Percentiles rank a stretch among this genome's conserved stretches.
These are phyloP conservation scores for Halesus radiatus DNA, from an alignment of 1,140 invertebrate species.

Conservation along the genomic window DNA sequence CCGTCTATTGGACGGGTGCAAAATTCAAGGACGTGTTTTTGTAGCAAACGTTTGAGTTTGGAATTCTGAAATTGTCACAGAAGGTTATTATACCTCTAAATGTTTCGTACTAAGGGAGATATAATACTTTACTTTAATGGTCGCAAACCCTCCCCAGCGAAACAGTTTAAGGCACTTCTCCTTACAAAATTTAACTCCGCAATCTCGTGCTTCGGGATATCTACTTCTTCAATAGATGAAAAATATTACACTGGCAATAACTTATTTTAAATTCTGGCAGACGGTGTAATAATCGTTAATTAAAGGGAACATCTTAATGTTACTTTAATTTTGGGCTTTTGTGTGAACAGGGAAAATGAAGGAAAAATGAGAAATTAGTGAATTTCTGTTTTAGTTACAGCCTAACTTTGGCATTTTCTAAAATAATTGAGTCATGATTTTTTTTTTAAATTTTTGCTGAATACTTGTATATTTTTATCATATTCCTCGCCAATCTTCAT, in stretches of 20 bases:
- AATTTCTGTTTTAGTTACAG: background rate
- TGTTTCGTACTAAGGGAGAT: conserved; percentile 34
- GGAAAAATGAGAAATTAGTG: conserved; percentile 8
- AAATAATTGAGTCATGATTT: no score
- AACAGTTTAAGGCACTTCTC: conserved; percentile 28
- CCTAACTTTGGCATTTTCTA: no score
- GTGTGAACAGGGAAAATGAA: background rate
- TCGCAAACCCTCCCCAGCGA: conserved; percentile 23
- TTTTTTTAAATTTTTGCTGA: no score
- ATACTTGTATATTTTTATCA: no score
- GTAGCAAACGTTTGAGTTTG: conserved; percentile 27
- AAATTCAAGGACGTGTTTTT: conserved; percentile 21
- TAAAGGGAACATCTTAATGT: conserved; percentile 31
- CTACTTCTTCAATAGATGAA: conserved; percentile 26
- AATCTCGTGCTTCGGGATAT: conserved; percentile 32
- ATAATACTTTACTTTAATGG: conserved; percentile 38
- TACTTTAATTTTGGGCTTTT: conserved; percentile 22
- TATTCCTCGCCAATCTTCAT: no score
- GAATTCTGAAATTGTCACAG: conserved; percentile 33
- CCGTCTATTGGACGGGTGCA: background rate
- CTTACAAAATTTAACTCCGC: conserved; percentile 37
- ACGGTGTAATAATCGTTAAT: conserved; percentile 36
- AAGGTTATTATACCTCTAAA: conserved; percentile 35
- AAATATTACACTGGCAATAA: conserved; percentile 35
- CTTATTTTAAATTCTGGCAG: conserved; percentile 32